phyloP scores from a whole-genome alignment of 1,140 invertebrate genomes.

The Bicyclus anynana region DNA sequence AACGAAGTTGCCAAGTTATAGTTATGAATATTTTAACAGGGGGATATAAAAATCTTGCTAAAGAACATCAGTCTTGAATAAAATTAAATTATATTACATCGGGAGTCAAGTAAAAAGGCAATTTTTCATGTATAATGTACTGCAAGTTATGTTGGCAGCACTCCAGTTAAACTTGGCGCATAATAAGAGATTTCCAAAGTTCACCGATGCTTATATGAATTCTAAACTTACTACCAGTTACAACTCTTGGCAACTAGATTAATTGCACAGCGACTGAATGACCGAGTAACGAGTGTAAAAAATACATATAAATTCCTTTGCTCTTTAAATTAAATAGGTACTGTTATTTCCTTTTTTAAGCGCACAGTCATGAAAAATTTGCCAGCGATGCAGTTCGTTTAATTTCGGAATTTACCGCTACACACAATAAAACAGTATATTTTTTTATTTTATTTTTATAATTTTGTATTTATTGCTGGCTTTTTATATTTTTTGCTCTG shows the following conservation, averaged over 20 bases:
- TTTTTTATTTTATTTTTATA: too few species aligned
- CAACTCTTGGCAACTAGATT: conserved; percentile 15
- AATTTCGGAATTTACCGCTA: too few species aligned
- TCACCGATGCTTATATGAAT: conserved; percentile 22
- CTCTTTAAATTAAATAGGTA: too few species aligned
- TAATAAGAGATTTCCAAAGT: conserved; percentile 9
- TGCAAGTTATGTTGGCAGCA: conserved; percentile 5
- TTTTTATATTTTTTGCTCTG: too few species aligned
- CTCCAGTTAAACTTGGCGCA: conserved; percentile 1
- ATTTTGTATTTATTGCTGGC: too few species aligned
- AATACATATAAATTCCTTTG: background rate
- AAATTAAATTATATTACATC: background rate
- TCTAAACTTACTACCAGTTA: conserved; percentile 14
- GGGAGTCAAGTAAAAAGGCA: conserved; percentile 3
- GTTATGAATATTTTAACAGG: too few species aligned
- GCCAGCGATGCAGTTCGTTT: too few species aligned
- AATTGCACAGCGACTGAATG: conserved; percentile 13
- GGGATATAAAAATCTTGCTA: too few species aligned
- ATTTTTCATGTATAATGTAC: conserved; percentile 7
- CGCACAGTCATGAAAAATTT: too few species aligned
- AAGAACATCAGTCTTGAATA: background rate
- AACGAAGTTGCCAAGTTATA: too few species aligned
- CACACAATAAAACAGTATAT: too few species aligned
- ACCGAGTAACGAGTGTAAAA: background rate
- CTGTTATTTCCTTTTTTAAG: too few species aligned